Evolutionary conservation across 2,888 invertebrate species (phyloP).

Genomic region (Empis livida): DNA sequence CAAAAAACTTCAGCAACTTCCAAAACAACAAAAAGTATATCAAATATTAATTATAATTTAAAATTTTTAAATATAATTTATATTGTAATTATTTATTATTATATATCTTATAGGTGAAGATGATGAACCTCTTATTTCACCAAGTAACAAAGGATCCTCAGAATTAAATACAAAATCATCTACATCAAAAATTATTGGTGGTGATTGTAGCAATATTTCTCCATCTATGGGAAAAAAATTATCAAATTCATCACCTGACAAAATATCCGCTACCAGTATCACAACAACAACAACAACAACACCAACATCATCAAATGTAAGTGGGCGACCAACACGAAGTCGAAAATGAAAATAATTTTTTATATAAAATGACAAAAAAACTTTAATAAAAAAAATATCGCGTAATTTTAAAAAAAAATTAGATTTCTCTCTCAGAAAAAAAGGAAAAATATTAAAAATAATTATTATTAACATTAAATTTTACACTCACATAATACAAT

Average conservation of each 20-base stretch:
- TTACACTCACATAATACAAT: too few species aligned
- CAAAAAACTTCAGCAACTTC: too few species aligned
- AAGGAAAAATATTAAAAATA: too few species aligned
- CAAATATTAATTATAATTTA: too few species aligned
- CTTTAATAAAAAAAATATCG: too few species aligned
- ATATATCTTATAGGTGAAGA: neutral
- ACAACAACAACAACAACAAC: slow-evolving; percentile 3
- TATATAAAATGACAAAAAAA: slow-evolving; percentile 1
- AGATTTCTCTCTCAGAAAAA: too few species aligned
- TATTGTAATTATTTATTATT: neutral
- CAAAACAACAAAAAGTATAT: too few species aligned
- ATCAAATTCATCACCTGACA: neutral
- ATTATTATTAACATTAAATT: too few species aligned
- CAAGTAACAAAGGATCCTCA: slow-evolving; percentile 9
- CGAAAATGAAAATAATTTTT: slow-evolving; percentile 16
- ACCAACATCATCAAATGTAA: slow-evolving; percentile 10
- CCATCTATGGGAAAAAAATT: neutral
- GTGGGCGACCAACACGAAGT: slow-evolving; percentile 16
- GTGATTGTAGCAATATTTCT: neutral
- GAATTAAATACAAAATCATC: slow-evolving; percentile 11
- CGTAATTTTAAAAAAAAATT: too few species aligned
- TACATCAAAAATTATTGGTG: slow-evolving; percentile 1
- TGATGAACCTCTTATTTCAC: neutral
- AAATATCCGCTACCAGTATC: slow-evolving; percentile 6
- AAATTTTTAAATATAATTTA: too few species aligned